Conservation (phyloP, 2,113 vertebrate species). For the Osmerus eperlanus region DNA sequence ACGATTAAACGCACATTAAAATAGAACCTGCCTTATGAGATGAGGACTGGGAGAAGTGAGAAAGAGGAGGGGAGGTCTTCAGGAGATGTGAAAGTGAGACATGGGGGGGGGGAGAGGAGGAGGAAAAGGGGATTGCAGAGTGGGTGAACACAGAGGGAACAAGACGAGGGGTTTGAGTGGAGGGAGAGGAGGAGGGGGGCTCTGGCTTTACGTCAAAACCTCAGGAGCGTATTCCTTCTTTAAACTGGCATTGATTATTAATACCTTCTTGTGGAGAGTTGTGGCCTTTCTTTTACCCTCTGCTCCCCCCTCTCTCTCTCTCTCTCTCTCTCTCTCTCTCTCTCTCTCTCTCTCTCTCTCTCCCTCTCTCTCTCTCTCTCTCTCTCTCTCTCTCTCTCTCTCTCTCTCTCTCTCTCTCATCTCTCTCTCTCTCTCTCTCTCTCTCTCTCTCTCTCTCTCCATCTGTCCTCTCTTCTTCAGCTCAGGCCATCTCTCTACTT, state of each 20-base stretch:
- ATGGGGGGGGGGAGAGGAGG: background rate
- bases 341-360: too few species aligned
- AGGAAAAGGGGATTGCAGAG: background rate
- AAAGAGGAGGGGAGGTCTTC: background rate
- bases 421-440: background rate
- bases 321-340: slow-evolving; percentile 7
- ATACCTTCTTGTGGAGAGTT: slow-evolving; percentile 49
- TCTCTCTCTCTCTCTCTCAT: slow-evolving; percentile 1
- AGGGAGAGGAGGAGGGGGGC: slow-evolving; percentile 6
- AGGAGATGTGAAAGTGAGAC: background rate
- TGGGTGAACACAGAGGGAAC: background rate
- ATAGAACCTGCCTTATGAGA: slow-evolving; percentile 30
- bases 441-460: background rate
- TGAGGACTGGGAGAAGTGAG: background rate
- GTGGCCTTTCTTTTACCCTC: slow-evolving; percentile 2
- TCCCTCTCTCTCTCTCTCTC: background rate
- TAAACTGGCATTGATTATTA: slow-evolving; percentile 69
- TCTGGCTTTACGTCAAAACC: slow-evolving; percentile 38
- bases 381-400: background rate
- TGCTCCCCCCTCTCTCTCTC: slow-evolving; percentile 7
- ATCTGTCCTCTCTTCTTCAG: slow-evolving; percentile 16
- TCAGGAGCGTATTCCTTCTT: slow-evolving; percentile 50
- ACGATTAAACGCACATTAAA: slow-evolving; percentile 44
- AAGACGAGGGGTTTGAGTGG: background rate
- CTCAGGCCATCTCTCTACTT: slow-evolving; percentile 1